Percentiles rank a stretch among this genome's conserved stretches.
These are phyloP conservation scores for Cryptus armator DNA, from an alignment of 2,888 invertebrate species.

Conservation along the genomic window DNA sequence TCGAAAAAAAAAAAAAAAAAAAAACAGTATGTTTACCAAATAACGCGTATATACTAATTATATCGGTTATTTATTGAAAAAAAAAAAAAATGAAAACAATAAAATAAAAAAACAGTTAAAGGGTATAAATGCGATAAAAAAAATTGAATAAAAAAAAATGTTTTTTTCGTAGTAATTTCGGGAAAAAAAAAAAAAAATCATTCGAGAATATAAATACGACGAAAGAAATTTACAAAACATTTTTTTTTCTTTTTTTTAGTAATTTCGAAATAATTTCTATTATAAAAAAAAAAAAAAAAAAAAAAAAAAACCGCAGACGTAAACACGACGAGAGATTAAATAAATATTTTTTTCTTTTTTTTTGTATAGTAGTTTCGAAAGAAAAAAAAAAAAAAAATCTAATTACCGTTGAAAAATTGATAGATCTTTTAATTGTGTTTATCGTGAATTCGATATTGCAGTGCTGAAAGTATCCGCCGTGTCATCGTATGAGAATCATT, in stretches of 20 bases:
- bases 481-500: constrained; percentile 45
- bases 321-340: no score
- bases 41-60: constrained; percentile 67
- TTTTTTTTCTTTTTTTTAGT: neutral
- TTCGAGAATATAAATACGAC: constrained; percentile 16
- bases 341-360: neutral
- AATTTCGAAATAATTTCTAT: neutral
- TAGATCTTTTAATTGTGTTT: constrained; percentile 47
- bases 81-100: neutral
- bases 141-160: neutral
- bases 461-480: constrained; percentile 43
- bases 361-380: constrained; percentile 4
- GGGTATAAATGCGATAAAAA: constrained; percentile 7
- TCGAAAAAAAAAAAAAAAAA: constrained; percentile 1
- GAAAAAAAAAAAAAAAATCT: constrained; percentile 12
- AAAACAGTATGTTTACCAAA: constrained; percentile 72
- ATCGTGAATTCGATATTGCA: constrained; percentile 52
- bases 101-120: constrained; percentile 5
- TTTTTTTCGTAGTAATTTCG: neutral
- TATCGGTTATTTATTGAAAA: constrained; percentile 19
- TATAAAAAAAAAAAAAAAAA: neutral
- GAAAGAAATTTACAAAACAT: neutral
- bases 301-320: neutral
- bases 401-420: constrained; percentile 37
- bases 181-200: neutral